phyloP scores from a whole-genome alignment of 2,113 vertebrate genomes.

The Phyllopteryx taeniolatus region DNA sequence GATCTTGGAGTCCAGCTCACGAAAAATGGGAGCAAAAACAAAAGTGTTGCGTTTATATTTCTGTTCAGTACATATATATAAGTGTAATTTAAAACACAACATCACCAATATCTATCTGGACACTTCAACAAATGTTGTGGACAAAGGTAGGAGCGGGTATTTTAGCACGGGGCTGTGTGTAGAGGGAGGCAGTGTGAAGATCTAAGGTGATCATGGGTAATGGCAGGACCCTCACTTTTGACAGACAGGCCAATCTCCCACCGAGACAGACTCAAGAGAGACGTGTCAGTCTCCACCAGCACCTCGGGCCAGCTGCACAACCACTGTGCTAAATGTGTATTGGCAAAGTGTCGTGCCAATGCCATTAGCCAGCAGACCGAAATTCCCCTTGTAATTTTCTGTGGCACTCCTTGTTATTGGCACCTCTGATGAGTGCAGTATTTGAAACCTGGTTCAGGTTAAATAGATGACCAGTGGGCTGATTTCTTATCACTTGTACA shows the following conservation, averaged over 20 bases:
- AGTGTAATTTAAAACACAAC: neutral
- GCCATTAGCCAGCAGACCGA: constrained; percentile 69
- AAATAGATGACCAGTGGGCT: constrained; percentile 57
- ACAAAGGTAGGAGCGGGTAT: constrained; percentile 19
- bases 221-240: constrained; percentile 57
- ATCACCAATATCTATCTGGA: neutral
- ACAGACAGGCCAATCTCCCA: constrained; percentile 76
- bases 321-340: constrained; percentile 64
- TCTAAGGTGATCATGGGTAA: constrained; percentile 64
- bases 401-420: constrained; percentile 64
- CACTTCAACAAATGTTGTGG: constrained; percentile 1
- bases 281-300: constrained; percentile 69
- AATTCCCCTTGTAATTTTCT: constrained; percentile 68
- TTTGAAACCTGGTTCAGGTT: constrained; percentile 68
- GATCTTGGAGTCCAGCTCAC: too few species aligned
- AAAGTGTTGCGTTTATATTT: too few species aligned
- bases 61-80: neutral
- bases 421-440: constrained; percentile 69
- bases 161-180: constrained; percentile 10
- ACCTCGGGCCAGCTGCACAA: constrained; percentile 74
- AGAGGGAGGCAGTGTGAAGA: constrained; percentile 45
- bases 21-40: too few species aligned
- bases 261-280: constrained; percentile 70
- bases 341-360: constrained; percentile 71
- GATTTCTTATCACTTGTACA: constrained; percentile 46